Percentiles rank a stretch among this genome's conserved stretches.
These are phyloP conservation scores for Umimayanthus kanabou DNA, from an alignment of 92 coral and sea anemone species.

Conservation along the genomic window DNA sequence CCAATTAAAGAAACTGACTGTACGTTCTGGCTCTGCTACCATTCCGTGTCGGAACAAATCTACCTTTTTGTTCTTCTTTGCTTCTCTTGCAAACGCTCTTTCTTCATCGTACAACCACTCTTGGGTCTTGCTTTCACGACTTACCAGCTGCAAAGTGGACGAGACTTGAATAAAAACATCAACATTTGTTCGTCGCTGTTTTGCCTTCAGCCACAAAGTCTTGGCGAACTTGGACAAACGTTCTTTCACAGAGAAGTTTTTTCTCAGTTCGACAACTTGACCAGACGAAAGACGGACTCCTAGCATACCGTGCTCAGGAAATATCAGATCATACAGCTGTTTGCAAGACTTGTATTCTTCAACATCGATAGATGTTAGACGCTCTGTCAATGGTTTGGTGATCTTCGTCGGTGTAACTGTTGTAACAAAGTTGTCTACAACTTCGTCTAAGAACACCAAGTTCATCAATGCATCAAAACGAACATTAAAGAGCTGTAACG, in stretches of 20 bases:
- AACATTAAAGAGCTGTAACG: conserved; percentile 32
- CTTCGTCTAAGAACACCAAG: conserved; percentile 60
- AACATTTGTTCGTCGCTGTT: conserved; percentile 50
- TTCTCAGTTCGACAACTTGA: conserved; percentile 19
- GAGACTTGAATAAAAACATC: conserved; percentile 77
- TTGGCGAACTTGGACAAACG: conserved; percentile 57
- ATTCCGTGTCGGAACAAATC: conserved; percentile 52
- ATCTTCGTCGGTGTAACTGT: not conserved
- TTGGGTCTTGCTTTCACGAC: conserved; percentile 23
- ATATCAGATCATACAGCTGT: conserved; percentile 47
- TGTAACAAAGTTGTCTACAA: conserved; percentile 33
- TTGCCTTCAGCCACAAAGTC: conserved; percentile 50
- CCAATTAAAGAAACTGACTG: conserved; percentile 58
- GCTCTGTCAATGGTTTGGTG: conserved; percentile 1
- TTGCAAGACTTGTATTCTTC: conserved; percentile 45
- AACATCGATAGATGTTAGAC: conserved; percentile 6
- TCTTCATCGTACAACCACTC: not conserved
- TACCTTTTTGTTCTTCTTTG: not conserved
- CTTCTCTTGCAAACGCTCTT: not conserved
- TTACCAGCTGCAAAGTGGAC: conserved; percentile 59
- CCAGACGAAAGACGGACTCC: conserved; percentile 3
- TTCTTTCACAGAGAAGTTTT: conserved; percentile 14
- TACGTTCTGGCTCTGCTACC: conserved; percentile 29
- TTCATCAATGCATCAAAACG: conserved; percentile 62
- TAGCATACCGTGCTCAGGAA: conserved; percentile 51